phyloP scores from a whole-genome alignment of 1,140 invertebrate genomes.

The Listronotus oregonensis region DNA sequence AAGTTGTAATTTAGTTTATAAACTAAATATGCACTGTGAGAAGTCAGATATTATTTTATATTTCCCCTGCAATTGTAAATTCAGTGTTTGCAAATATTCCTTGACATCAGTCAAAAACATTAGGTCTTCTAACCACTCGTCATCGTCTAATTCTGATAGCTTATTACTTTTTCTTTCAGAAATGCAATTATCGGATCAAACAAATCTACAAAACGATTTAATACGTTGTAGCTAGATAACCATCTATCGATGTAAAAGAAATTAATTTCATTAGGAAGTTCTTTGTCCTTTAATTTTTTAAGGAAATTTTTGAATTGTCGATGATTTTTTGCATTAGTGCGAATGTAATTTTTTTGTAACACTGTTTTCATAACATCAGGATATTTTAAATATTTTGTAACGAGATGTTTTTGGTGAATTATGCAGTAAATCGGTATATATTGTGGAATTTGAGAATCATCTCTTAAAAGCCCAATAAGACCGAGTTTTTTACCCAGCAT shows the following conservation, averaged over 20 bases:
- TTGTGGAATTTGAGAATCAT: constrained; percentile 22
- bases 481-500: constrained; percentile 16
- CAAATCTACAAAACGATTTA: too few relatives aligned
- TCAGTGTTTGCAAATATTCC: constrained; percentile 41
- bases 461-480: constrained; percentile 14
- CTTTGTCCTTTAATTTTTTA: constrained; percentile 30
- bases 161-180: too few relatives aligned
- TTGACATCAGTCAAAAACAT: constrained; percentile 39
- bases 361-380: constrained; percentile 32
- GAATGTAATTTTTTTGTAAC: constrained; percentile 25
- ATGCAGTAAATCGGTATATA: constrained; percentile 16
- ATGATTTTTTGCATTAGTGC: constrained; percentile 27
- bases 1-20: too few relatives aligned
- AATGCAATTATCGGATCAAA: too few relatives aligned
- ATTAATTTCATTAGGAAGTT: too few relatives aligned
- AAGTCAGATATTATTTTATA: constrained; percentile 36
- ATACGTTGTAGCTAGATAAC: too few relatives aligned
- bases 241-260: too few relatives aligned
- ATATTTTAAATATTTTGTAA: constrained; percentile 40
- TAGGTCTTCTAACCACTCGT: constrained; percentile 41
- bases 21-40: too few relatives aligned
- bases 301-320: constrained; percentile 41
- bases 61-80: constrained; percentile 38
- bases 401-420: constrained; percentile 40
- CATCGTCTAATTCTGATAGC: too few relatives aligned